phyloP scores from a whole-genome alignment of 2,113 vertebrate species.

The Pterocles orientalis region DNA sequence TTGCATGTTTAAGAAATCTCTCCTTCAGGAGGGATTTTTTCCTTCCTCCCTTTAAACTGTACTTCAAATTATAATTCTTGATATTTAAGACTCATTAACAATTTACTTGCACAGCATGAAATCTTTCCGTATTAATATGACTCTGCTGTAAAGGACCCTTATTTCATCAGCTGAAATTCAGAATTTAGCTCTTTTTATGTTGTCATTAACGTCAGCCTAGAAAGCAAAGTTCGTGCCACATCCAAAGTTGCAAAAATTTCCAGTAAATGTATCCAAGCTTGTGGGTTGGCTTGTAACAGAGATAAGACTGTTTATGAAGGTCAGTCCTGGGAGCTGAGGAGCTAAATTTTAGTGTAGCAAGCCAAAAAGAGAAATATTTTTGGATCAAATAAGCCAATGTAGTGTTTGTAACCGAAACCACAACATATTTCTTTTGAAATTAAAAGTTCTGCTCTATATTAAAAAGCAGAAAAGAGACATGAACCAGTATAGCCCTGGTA shows the following conservation, averaged over 20 bases:
- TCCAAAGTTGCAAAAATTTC: constrained; percentile 19
- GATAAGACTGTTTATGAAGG: constrained; percentile 31
- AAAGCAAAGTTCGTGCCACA: constrained; percentile 8
- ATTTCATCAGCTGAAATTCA: not conserved
- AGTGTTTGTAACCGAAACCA: not conserved
- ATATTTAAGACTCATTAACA: not conserved
- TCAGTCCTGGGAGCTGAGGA: not conserved
- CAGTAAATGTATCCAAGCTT: not conserved
- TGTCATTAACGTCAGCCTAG: constrained; percentile 13
- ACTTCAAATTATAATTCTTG: not conserved
- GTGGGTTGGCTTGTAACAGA: not conserved
- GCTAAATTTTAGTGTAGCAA: not conserved
- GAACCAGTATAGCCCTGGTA: not conserved
- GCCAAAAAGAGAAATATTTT: not conserved
- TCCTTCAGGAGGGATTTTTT: not conserved
- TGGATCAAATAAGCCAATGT: not conserved
- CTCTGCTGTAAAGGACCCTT: not conserved
- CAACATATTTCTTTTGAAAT: not conserved
- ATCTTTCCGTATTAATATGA: not conserved
- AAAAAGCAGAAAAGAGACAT: not conserved
- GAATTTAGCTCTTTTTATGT: not conserved
- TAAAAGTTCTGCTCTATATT: not conserved
- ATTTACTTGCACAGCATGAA: not conserved
- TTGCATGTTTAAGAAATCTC: not conserved
- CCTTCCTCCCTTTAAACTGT: not conserved